Base-by-base conservation (phyloP, 1,140 invertebrate genomes). In the Coenobita brevimanus region DNA sequence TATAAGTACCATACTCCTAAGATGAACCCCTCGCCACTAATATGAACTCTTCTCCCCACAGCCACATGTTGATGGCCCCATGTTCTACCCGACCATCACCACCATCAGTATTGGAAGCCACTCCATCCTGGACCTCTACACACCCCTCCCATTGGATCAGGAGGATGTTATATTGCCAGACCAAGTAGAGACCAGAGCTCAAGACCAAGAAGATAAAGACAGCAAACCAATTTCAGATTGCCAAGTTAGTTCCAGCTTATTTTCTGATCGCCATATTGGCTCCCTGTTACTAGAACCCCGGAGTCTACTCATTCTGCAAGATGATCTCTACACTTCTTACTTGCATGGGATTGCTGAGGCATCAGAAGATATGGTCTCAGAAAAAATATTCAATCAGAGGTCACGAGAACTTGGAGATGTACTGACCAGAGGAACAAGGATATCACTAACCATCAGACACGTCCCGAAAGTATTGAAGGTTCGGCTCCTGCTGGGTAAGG, bases 381-480 rank as follows among this genome's bases (percentile, higher is more conserved):
- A 95, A 91, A 69, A 46, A 60, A 60, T 89, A 46, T 81, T 90
- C 60, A 85, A 92, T 62, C 83, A 17, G 46, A 17, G 50, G 30
- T 24, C 88, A 0, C 15, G 71, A 13, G 33, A 91, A 27, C 92
- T 94, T 73, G 94, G 94, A 62, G 92, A 94, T 88, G 92, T 92
- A 78, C 90, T 98, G 41, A 91, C 93, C 76, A 94, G 98, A 78
- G 92, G 93, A 0, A 96, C 95, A 21, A 94, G 98, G 92, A 93
- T 99, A 89, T 99, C 98, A 6, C 93, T 99, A 46, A 99, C 98
- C 57, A 98, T 99, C 88, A 94, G 98, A 92, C 95, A 98, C 94
- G 97, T 99, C 10, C 97, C 97, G 82, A 98, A 97, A 94, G 96
- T 96, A 76, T 94, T 95, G 90, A 97, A 97, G 94, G 94, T 96